A percentile compares a stretch with the other conserved stretches of the same genome.
Evolutionary conservation across 2,888 invertebrate genomes (phyloP).

Genomic region (Pachydiplax longipennis): DNA sequence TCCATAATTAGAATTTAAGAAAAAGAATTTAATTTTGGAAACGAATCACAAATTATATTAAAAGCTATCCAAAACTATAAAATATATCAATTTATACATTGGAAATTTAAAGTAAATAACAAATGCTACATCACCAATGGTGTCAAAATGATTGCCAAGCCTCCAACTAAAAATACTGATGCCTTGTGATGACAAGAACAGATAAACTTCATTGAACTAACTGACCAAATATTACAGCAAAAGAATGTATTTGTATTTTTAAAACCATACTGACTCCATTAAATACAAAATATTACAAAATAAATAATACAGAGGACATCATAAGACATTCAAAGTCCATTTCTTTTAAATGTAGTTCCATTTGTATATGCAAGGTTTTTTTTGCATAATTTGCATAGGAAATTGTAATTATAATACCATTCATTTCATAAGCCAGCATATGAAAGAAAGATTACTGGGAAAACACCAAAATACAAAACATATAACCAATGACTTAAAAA

Average conservation of each 20-base stretch:
- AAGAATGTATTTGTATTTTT: neutral
- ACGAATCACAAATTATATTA: neutral
- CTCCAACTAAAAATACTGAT: slow-evolving; percentile 21
- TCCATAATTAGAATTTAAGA: neutral
- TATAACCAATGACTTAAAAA: neutral
- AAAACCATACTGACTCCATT: neutral
- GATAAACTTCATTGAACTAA: neutral
- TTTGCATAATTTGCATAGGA: no score
- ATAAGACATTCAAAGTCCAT: neutral
- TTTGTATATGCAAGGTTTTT: neutral
- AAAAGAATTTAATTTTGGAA: neutral
- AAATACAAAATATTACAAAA: neutral
- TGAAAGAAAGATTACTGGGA: neutral
- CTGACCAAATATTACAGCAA: neutral
- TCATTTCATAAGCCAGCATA: neutral
- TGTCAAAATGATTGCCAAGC: neutral
- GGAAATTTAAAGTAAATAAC: neutral
- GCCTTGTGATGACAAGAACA: neutral
- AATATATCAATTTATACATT: neutral
- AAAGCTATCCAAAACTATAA: neutral
- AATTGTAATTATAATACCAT: no score
- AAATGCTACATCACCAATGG: neutral
- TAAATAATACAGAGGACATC: neutral
- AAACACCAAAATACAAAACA: neutral
- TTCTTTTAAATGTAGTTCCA: neutral